Evolutionary conservation across 1,140 invertebrate species (phyloP), one percentile per base, ranked within the genome.

Genomic region (Trachymyrmex septentrionalis): DNA sequence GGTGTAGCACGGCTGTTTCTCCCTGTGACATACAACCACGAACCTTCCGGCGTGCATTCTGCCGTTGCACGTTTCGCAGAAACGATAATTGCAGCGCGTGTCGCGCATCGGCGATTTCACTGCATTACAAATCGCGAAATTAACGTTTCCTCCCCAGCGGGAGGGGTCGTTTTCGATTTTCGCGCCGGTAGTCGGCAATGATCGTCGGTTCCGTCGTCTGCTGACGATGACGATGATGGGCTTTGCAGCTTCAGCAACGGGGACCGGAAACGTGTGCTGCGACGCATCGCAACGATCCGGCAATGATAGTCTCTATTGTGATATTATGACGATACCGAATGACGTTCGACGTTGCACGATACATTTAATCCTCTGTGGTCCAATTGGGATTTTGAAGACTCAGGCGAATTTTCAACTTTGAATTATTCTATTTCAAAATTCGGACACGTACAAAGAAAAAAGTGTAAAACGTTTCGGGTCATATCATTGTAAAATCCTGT

Each of bases 321-420:
- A 27, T 87, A 92, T 92, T 92, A 92, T 91, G 88, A 91, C 63
- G 87, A 67, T 86, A 88, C 72, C 85, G 89, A 91, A 91, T 92
- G 92, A 92, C n/a, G 92, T 92, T 61, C 16, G 44, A 1, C 30
- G 48, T 71, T 53, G 3, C 48, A 57, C 38, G 50, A 16, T 44
- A 21, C 34, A 57, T 72, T 85, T 66, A 75, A 85, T 44, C 2
- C 38, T 44, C 38, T 44, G 34, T 38, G 38, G 0, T 44, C 2
- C 1, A 44, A 44, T 44, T 44, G 9, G 2, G 9, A 10, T 9
- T 44, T 44, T 44, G 38, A 10, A 44, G 9, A 44, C 38, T 44
- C 38, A 10, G 38, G 9, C 10, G 38, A 44, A 9, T 44, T 44
- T 44, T 44, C 38, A 44, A 44, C 7, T 44, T 44, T 44, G 38